Conservation (phyloP, 2,888 invertebrate genomes). For the Scaptomyza polygonia region DNA sequence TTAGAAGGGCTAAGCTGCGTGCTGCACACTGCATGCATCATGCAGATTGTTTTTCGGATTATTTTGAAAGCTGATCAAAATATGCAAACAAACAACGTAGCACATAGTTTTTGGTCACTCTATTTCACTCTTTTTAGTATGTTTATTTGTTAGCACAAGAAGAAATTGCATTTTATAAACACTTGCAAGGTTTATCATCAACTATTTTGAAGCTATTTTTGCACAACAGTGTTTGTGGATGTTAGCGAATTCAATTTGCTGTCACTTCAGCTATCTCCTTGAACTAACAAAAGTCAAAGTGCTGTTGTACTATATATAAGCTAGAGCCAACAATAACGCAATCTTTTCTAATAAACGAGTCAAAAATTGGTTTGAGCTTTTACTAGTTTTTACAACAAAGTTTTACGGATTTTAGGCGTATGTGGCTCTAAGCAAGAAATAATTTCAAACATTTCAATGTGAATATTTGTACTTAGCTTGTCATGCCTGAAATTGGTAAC, state of each 20-base stretch:
- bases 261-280: slow-evolving; percentile 36
- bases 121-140: background rate
- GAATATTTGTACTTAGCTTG: background rate
- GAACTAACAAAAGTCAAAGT: slow-evolving; percentile 12
- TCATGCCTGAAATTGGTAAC: background rate
- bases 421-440: background rate
- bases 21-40: slow-evolving; percentile 30
- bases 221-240: too few relatives aligned
- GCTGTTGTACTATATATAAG: background rate
- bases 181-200: slow-evolving; percentile 19
- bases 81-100: slow-evolving; percentile 22
- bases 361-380: background rate
- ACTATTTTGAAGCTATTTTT: slow-evolving; percentile 46
- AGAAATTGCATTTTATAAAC: slow-evolving; percentile 35
- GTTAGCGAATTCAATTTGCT: slow-evolving; percentile 73
- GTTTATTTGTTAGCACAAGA: slow-evolving; percentile 5
- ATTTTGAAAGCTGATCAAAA: slow-evolving; percentile 27
- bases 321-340: background rate
- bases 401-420: background rate
- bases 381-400: background rate
- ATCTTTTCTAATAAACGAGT: background rate
- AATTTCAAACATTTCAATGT: background rate
- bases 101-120: slow-evolving; percentile 2
- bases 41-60: slow-evolving; percentile 39
- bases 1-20: background rate